Evolutionary conservation across 2,888 invertebrate genomes (phyloP), one percentile per base, ranked within the genome.

Genomic region (Yponomeuta evonymella): DNA sequence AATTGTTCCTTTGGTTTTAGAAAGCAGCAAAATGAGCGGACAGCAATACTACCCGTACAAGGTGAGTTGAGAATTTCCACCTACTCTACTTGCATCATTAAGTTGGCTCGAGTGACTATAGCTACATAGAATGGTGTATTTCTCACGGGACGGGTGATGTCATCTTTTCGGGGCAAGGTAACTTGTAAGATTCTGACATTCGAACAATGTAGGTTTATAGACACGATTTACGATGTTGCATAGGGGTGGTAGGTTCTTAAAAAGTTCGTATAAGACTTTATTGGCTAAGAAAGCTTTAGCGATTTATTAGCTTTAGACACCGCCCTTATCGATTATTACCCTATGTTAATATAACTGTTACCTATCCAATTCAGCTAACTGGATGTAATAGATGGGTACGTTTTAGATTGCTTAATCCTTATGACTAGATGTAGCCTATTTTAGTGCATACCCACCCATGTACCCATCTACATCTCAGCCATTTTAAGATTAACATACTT

Each of bases 11-110:
- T 84, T 84, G 77, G 80, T 84, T 86, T 72, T 80, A 89, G 88
- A 82, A 86, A 84, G 79, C 83, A 73, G 74, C 90, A 94, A 88
- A 83, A 95, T 95, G 95, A 94, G 95, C 88, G 95, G 95, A 85
- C 95, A 96, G 81, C 96, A 96, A 90, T 96, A 96, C 90, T 96
- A 96, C 90, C 96, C 96, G 82, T 96, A 96, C 94, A 96, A 96
- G 95, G 96, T 96, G 88, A 95, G 94, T 83, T 70, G 23, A 10
- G 9, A 65, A 51, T 68, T 80, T 76, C 79, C 81, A 82, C 84
- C 84, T 86, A 85, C 85, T 78, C 76, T 76, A 73, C 33, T 30
- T 33, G 43, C 36, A 4, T 29, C 43, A 8, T 43, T 43, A 43
- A 43, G 43, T 43, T 43, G 6, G 29, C 68, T 15, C 29, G 43